Evolutionary conservation across 2,888 invertebrate species (phyloP), one percentile per base, ranked within the genome.

Genomic region (Hyles lineata): DNA sequence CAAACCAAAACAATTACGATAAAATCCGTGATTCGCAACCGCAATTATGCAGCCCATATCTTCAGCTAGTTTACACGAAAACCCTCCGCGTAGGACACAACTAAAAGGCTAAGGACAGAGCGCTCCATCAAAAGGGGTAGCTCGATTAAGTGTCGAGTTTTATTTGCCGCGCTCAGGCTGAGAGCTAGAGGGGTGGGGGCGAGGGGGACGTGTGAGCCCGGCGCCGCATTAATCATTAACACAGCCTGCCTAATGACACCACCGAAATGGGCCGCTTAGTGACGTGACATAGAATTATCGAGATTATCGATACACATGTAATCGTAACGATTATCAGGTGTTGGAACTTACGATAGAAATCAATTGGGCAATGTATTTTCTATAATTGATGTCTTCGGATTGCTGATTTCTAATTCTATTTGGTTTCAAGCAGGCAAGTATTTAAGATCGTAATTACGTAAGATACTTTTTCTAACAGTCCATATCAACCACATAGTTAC

Each of bases 171-270:
- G 84, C 82, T 67, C 70, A 52, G 59, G 71, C 55, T 70, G 80
- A 82, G 73, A 75, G 73, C 73, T 74, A 80, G 77, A 77, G 77
- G 79, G 77, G 74, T 74, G 76, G 29, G 79, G 80, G 80, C 25
- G 78, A 73, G 76, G 77, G 88, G 86, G 87, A 83, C 87, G 89
- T 89, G 89, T 90, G 90, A 87, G 89, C 85, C 79, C 86, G 91
- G 92, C 92, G 92, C 92, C 92, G 90, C 94, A 94, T 94, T 93
- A 94, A 94, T 94, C 94, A 94, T 94, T 94, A 94, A 93, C 92
- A 89, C 91, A 90, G 92, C 87, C 92, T 91, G 92, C 90, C 92
- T 94, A 94, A 94, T 94, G 94, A 94, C 94, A 94, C 89, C 89
- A 81, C 93, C 93, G 90, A 94, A 94, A 93, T 92, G 90, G 92